Conservation (phyloP, 2,888 invertebrate species). For the Acheta domesticus region DNA sequence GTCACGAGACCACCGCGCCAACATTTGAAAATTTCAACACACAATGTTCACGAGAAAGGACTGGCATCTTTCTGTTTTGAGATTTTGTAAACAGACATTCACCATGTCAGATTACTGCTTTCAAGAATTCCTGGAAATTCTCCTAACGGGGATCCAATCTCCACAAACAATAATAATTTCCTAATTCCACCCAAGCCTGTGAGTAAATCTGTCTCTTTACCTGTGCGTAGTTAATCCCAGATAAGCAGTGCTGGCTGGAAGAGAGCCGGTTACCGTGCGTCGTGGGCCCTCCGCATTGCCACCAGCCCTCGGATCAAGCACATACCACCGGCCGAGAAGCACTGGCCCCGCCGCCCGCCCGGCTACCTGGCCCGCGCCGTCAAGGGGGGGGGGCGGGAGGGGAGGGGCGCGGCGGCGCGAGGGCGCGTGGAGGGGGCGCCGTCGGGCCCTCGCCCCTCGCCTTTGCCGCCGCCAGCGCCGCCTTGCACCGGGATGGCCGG, state of each 20-base stretch:
- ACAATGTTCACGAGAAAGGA: too few relatives aligned
- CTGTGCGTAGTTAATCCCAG: neutral
- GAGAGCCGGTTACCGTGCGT: neutral
- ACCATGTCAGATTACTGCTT: too few relatives aligned
- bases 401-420: neutral
- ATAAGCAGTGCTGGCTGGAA: neutral
- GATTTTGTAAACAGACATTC: too few relatives aligned
- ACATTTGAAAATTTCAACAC: too few relatives aligned
- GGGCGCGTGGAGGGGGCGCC: conserved; percentile 1
- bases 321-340: neutral
- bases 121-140: too few relatives aligned
- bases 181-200: too few relatives aligned
- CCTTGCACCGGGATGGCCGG: too few relatives aligned
- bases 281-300: neutral
- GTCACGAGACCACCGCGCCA: too few relatives aligned
- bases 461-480: neutral
- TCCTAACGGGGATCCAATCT: too few relatives aligned
- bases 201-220: neutral
- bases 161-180: too few relatives aligned
- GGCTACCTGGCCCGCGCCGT: neutral
- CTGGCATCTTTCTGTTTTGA: too few relatives aligned
- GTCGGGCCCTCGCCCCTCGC: neutral
- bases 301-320: neutral
- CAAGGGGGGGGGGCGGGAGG: neutral
- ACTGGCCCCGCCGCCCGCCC: neutral